phyloP scores from a whole-genome alignment of 2,888 invertebrate species.

The Adelognathus sp. region DNA sequence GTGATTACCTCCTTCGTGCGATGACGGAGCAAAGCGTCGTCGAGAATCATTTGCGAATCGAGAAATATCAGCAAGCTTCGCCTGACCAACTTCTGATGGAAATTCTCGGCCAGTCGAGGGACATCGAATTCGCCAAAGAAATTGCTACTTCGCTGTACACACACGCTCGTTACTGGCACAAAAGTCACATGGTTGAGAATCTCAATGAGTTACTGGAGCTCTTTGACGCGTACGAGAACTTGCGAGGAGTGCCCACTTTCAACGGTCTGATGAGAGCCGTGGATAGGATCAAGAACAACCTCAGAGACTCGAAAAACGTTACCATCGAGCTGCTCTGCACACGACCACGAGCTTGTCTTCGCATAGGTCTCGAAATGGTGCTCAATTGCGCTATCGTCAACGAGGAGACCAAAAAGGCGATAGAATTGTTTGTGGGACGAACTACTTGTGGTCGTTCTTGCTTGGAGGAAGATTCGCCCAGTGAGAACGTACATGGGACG shows the following conservation, averaged over 20 bases:
- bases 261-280: conserved; percentile 17
- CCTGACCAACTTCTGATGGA: conserved; percentile 66
- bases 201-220: conserved; percentile 62
- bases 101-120: conserved; percentile 63
- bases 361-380: conserved; percentile 57
- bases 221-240: conserved; percentile 60
- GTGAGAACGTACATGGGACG: background rate
- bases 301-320: conserved; percentile 51
- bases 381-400: conserved; percentile 43
- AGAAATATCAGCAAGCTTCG: conserved; percentile 63
- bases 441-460: conserved; percentile 16
- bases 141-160: conserved; percentile 58
- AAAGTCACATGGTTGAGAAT: conserved; percentile 60
- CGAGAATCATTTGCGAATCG: conserved; percentile 56
- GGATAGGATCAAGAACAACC: conserved; percentile 38
- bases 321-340: conserved; percentile 62
- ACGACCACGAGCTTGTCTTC: conserved; percentile 63
- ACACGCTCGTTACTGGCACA: conserved; percentile 66
- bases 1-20: conserved; percentile 58
- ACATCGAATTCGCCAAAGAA: conserved; percentile 62
- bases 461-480: background rate
- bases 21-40: conserved; percentile 52
- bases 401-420: conserved; percentile 31
- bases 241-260: conserved; percentile 36
- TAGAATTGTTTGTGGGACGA: conserved; percentile 14